Base-by-base conservation (phyloP, 2,888 invertebrate genomes). In the Drymonia ruficornis region DNA sequence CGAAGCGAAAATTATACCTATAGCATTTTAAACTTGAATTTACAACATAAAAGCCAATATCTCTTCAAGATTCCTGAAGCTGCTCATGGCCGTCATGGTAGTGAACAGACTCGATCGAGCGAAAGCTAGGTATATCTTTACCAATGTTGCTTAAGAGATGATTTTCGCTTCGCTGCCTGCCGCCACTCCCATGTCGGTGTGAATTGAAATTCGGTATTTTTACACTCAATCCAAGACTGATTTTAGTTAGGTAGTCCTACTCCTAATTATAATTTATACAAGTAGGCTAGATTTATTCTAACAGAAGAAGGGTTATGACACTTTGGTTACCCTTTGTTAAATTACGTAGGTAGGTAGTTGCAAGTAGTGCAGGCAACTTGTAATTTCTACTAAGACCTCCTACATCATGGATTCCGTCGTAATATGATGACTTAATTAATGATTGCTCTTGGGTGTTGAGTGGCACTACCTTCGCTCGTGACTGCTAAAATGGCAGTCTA, bases 191-290 rank as follows among this genome's bases (percentile, higher is more conserved):
- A 31, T 31, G 5, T 2, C 11, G 36, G n/a, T 36, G 2, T n/a
- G n/a, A 13, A 36, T n/a, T 36, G n/a, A 36, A 13, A 5, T 6
- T 36, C n/a, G 4, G n/a, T n/a, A 4, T 46, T 29, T 40, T 31
- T 50, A 47, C 42, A 55, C 68, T 69, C 61, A 72, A 61, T 61
- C 68, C 59, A 80, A 81, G 81, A 81, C 81, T 81, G 81, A 81
- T 74, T 80, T 81, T 78, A 55, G 59, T 76, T 78, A 72, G 56
- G 16, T 47, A 28, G 23, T n/a, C 18, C 28, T 65, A 65, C 48
- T 65, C 57, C 44, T 44, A 52, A 67, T 59, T 52, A 59, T 60
- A 53, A 67, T 64, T 67, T 64, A 62, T 48, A 50, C 40, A 50
- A 49, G 43, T 65, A 67, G 53, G 53, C 38, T 67, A 67, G 50